Base-by-base conservation (phyloP, 2,797 vertebrate species). In the Chelmon rostratus region DNA sequence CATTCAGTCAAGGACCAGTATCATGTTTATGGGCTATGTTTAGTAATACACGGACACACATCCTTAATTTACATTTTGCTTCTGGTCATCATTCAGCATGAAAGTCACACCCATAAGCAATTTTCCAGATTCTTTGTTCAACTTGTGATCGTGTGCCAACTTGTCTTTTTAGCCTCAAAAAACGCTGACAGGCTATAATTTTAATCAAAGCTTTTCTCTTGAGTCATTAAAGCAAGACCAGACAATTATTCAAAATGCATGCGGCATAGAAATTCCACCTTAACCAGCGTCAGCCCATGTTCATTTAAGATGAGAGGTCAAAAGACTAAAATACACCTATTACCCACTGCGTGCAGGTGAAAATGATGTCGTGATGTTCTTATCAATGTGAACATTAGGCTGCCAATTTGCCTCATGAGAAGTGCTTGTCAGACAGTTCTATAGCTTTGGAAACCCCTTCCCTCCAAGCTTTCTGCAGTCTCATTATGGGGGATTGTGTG, bases 1-100 rank as follows among this genome's bases (percentile, higher is more conserved):
- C 52, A 59, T 18, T 72, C 69, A 69, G 68, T 68, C 75, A 83
- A 78, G 64, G 69, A 82, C 35, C 70, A 82, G 70, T 63, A 73
- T 77, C 76, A 79, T 19, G 28, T 73, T 83, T 64, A 71, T 23
- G 46, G 53, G 35, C 8, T 49, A 52, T 46, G 54, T 77, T 79
- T 68, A 35, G 28, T 23, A 67, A 71, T 40, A 44, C 9, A 18
- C 69, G 81, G 76, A 83, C 58, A 83, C 67, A 50, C 52, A 68
- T 49, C 8, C 3, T 35, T 12, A 23, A 16, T 49, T 79, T 42
- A 69, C 33, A 79, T 71, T 74, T 79, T 40, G 35, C 23, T 52
- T 77, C 35, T 70, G 63, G 63, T 79, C 59, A 78, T 76, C 31
- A 23, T 53, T 71, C 13, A 72, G 38, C 33, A 58, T 53, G 15